Percentiles rank a stretch among this genome's conserved stretches.
Conservation (phyloP, 2,113 vertebrate species). For the Cariama cristata region DNA sequence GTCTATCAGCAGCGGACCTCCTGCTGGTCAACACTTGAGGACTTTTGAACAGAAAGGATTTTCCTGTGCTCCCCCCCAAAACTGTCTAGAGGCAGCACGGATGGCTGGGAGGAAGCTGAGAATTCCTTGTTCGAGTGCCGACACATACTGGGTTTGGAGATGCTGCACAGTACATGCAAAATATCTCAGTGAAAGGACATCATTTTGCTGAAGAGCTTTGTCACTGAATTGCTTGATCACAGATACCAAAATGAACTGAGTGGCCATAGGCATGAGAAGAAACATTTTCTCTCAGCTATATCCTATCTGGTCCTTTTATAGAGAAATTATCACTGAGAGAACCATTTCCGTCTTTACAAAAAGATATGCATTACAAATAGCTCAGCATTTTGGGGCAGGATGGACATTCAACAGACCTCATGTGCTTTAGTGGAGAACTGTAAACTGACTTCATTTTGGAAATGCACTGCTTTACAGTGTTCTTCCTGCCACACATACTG, state of each 20-base stretch:
- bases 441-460: background rate
- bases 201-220: conserved; percentile 1
- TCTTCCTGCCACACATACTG: background rate
- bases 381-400: background rate
- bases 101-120: background rate
- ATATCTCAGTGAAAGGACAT: background rate
- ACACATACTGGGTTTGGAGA: background rate
- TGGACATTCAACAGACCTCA: background rate
- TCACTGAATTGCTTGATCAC: conserved; percentile 27
- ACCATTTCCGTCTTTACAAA: background rate
- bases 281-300: background rate
- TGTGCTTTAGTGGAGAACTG: background rate
- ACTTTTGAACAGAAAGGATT: background rate
- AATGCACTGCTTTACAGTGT: background rate
- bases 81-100: background rate
- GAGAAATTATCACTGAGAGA: background rate
- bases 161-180: background rate
- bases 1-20: background rate
- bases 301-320: background rate
- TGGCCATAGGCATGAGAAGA: background rate
- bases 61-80: background rate
- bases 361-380: background rate
- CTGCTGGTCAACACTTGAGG: background rate
- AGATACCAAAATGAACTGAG: conserved; percentile 5
- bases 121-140: background rate